Evolutionary conservation across 2,113 vertebrate species (phyloP).

Genomic region (Crotalus viridis): DNA sequence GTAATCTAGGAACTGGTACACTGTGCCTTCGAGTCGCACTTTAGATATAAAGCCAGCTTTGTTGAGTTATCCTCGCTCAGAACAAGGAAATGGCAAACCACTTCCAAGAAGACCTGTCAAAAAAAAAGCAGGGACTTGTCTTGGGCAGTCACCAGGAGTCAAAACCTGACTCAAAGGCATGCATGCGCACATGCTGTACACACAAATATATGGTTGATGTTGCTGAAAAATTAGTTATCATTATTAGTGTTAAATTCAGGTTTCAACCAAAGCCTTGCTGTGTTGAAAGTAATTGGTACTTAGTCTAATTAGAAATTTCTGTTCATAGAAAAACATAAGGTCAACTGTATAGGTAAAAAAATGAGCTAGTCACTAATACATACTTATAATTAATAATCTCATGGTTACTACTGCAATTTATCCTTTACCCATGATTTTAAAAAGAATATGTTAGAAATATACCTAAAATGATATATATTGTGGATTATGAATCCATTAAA

Average conservation of each 20-base stretch:
- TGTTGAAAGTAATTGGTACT: not conserved
- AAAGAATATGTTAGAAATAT: not conserved
- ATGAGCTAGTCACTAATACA: not conserved
- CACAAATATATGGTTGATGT: not conserved
- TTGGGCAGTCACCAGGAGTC: not conserved
- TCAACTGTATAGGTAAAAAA: not conserved
- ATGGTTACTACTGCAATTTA: not conserved
- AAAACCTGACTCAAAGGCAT: not conserved
- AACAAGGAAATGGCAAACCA: not conserved
- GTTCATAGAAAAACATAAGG: not conserved
- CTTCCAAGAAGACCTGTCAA: not conserved
- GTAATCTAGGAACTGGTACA: not conserved
- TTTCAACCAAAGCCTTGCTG: not conserved
- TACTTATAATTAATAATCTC: not conserved
- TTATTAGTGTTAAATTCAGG: not conserved
- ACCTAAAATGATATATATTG: not conserved
- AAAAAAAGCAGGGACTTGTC: not conserved
- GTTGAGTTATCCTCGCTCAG: not conserved
- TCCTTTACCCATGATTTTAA: not conserved
- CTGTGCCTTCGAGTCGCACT: not conserved
- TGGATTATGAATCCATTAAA: not conserved
- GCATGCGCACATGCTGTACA: not conserved
- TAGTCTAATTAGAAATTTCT: not conserved
- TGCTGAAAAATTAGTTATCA: not conserved
- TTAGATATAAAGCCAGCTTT: not conserved